Base-by-base conservation (phyloP, 2,888 invertebrate genomes). In the Caradrina clavipalpis region DNA sequence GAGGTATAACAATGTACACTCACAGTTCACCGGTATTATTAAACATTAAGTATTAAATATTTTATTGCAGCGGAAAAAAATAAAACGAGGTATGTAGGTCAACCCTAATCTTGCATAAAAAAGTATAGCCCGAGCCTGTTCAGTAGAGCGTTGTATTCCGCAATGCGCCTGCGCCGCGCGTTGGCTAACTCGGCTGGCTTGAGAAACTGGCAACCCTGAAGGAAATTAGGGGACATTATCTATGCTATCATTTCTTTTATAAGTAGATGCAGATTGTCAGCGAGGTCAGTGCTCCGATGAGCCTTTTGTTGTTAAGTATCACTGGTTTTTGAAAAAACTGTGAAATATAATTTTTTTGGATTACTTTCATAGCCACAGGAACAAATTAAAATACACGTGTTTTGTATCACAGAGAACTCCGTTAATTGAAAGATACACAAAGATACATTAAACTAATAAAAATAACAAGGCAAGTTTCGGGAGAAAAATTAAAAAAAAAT, bases 61-160 rank as follows among this genome's bases (percentile, higher is more conserved):
- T 47, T 47, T 61, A 63, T 76, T 78, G 72, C 72, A 70, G 62
- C n/a, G 47, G 73, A 79, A 76, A 81, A n/a, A 84, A 75, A 71
- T 78, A 67, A 73, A 86, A 86, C 77, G 54, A 73, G 81, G 75
- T 78, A 89, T 86, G 77, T 87, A 84, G 91, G 89, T 82, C 87
- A 87, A 84, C 89, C 90, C 90, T 90, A 88, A 86, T 87, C 85
- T 90, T 89, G 88, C 89, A 90, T 83, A 89, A 89, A 83, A 88
- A 86, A 86, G 73, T 82, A 81, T 77, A 79, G 83, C 77, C 57
- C 60, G 84, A 69, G 83, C 82, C 83, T 79, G 85, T 77, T 78
- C 88, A 89, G 75, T 81, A 74, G 83, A 89, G 87, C 90, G 90
- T 84, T 84, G 69, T 50, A 66, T 84, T 86, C 84, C 71, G 78